Conservation (phyloP, 1,140 invertebrate species). For the Heliconius melpomene region DNA sequence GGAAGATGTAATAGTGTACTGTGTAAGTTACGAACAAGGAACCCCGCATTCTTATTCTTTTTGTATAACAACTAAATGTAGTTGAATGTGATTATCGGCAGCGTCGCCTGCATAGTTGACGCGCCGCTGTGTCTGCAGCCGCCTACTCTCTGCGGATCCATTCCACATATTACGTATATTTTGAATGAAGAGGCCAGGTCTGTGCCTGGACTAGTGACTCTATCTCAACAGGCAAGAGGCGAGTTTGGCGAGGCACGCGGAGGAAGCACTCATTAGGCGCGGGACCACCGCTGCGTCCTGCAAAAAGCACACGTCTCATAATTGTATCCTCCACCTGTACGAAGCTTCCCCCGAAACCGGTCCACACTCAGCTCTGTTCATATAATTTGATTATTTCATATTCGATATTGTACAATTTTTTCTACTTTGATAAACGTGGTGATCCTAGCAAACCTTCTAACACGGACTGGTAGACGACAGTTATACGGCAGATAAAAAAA, state of each 20-base stretch:
- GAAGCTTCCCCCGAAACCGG: constrained; percentile 9
- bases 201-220: not conserved
- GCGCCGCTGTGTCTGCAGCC: constrained; percentile 5
- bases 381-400: not conserved
- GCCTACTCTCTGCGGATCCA: not conserved
- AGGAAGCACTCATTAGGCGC: constrained; percentile 27
- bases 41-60: not conserved
- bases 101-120: not conserved
- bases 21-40: not conserved
- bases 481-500: not conserved
- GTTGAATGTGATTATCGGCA: not conserved
- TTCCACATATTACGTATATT: not conserved
- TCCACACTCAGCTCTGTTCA: not conserved
- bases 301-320: constrained; percentile 31
- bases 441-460: not conserved
- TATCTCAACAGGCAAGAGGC: not conserved
- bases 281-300: constrained; percentile 35
- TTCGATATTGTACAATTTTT: not conserved
- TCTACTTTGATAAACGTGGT: not conserved
- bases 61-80: not conserved
- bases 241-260: not conserved
- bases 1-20: not conserved
- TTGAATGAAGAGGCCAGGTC: not conserved
- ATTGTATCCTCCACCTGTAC: constrained; percentile 28
- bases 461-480: not conserved